Evolutionary conservation across 2,888 invertebrate genomes (phyloP), one percentile per base, ranked within the genome.

Genomic region (Antheraea assamensis): DNA sequence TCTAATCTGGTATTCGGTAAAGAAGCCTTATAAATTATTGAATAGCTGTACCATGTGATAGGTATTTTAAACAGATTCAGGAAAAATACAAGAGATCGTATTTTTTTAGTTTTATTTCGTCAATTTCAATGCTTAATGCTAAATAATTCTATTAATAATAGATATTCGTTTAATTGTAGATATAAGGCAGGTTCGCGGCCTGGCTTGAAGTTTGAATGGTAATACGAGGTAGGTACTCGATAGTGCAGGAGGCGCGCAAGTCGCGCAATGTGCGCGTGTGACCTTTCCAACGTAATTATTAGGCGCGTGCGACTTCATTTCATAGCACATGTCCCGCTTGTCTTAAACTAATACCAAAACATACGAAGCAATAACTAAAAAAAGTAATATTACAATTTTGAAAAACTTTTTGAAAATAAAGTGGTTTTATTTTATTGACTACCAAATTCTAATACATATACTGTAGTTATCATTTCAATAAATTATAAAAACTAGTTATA

Each of bases 201-300:
- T n/a, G 68, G n/a, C 35, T 68, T 31, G 31, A 30, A 30, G 66
- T 66, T 31, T 66, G 31, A 66, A 66, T 66, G 31, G 30, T 31
- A 35, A 68, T 35, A 35, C 35, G 21, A 68, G 10, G 35, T 35
- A 35, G 35, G 35, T 68, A 68, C 31, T 68, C 13, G 35, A 35
- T 68, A 75, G 77, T 75, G 77, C 78, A 79, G 81, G 72, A 77
- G 80, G 78, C 82, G 80, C 78, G 77, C 81, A 83, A 81, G 78
- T 83, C 83, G 80, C 86, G 92, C 93, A 94, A 94, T 94, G 94
- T 94, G 94, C 89, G 88, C 90, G 84, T 86, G 91, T 92, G 94
- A 94, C 94, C 94, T 94, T 93, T 91, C 87, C 80, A 87, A 84
- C 82, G 88, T 90, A 93, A 93, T 93, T 93, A 90, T 88, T 84